phyloP scores from a whole-genome alignment of 2,888 invertebrate genomes.

The Ormyrus nitidulus region DNA sequence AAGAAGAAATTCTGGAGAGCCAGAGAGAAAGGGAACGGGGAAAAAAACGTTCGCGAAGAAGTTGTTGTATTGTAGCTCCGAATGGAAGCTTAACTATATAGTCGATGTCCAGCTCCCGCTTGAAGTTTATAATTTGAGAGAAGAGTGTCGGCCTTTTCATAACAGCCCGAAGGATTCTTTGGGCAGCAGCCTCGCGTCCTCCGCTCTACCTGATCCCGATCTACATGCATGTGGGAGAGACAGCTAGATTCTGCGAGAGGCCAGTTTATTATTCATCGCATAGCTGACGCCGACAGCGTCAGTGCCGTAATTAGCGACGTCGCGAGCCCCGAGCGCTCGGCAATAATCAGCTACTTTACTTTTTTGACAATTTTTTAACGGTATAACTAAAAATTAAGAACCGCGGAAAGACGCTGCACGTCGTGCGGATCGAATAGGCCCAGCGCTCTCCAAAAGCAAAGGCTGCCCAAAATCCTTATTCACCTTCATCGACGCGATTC shows the following conservation, averaged over 20 bases:
- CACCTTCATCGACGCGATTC: too few relatives aligned
- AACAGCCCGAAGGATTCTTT: slow-evolving; percentile 37
- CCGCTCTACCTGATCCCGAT: slow-evolving; percentile 35
- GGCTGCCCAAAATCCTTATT: too few relatives aligned
- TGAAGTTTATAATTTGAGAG: slow-evolving; percentile 45
- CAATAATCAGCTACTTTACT: slow-evolving; percentile 15
- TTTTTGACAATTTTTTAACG: background rate
- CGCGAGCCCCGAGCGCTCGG: slow-evolving; percentile 16
- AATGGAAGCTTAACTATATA: slow-evolving; percentile 11
- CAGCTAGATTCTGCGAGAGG: slow-evolving; percentile 28
- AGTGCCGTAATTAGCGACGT: slow-evolving; percentile 46
- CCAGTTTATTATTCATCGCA: slow-evolving; percentile 45
- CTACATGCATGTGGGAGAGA: slow-evolving; percentile 20
- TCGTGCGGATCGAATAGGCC: too few relatives aligned
- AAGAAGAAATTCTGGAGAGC: background rate
- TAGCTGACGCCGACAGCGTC: background rate
- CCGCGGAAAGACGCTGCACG: too few relatives aligned
- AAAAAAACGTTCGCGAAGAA: slow-evolving; percentile 14
- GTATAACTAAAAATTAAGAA: too few relatives aligned
- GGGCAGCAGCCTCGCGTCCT: background rate
- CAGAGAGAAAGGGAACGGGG: background rate
- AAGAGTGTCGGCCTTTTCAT: slow-evolving; percentile 40
- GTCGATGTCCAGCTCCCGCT: background rate
- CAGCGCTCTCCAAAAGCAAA: too few relatives aligned
- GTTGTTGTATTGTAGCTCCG: slow-evolving; percentile 42